Base-by-base conservation (phyloP, 2,888 invertebrate species). In the Agelastica alni region DNA sequence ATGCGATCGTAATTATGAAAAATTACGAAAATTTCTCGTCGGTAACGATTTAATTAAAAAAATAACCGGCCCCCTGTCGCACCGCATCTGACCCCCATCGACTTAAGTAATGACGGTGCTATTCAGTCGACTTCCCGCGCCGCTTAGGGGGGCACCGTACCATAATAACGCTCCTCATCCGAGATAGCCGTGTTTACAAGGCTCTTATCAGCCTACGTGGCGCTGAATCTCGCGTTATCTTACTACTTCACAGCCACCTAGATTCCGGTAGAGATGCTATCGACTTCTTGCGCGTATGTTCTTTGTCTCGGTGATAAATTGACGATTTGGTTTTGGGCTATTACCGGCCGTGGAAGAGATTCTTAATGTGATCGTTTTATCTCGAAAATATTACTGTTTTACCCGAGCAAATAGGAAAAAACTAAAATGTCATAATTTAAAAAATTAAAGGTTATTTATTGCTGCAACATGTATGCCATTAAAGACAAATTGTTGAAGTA, bases 181-280 rank as follows among this genome's bases (percentile, higher is more conserved):
- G 59, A 53, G 54, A 67, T 67, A 63, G 58, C 56, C 62, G 51
- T 67, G 67, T 67, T 67, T 67, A 67, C 65, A 65, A 64, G 62
- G 62, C 62, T 61, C 63, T 64, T 66, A 67, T 67, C 67, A 58
- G 49, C 62, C 59, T 61, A 61, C 64, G 58, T 58, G 60, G 52
- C 48, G 60, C 59, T 54, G 58, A 58, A 63, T 59, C 57, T 59
- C 60, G 53, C 60, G 60, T 62, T 57, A 60, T 63, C 57, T 58
- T 51, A 53, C 62, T 61, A 62, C 62, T 59, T 61, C 52, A 41
- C 53, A 42, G 49, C 53, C 61, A 57, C 56, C 58, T 31, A 46
- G 45, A 44, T 52, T 47, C 51, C 28, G 43, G 37, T 41, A 43
- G 31, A 49, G 59, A 59, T 59, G 59, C 28, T 59, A 59, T 59